Evolutionary conservation across 1,140 invertebrate genomes (phyloP), one percentile per base, ranked within the genome.

Genomic region (Ceratina calcarata): DNA sequence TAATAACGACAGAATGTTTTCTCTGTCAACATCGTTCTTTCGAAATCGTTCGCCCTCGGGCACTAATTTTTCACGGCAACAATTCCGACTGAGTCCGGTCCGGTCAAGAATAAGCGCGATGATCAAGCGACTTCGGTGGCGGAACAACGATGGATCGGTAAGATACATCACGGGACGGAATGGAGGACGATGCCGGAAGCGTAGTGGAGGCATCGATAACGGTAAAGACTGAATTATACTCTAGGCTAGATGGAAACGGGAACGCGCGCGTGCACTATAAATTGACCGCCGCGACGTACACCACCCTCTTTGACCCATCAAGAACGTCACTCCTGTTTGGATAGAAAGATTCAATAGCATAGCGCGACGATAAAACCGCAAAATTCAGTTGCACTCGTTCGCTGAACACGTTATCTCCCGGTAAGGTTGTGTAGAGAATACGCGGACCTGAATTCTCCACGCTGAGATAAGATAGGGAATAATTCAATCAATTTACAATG

Each of bases 211-310:
- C 66, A 67, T 83, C 70, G 82, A 79, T 84, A 83, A 67, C 81
- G 53, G 60, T 80, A 69, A 83, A 74, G 60, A 69, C 49, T 55
- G 66, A 72, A 84, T 83, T 84, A 84, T 84, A 69, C 60, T 49
- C 60, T 49, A 22, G 22, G 49, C 22, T 61, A 65, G 70, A 84
- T 69, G 58, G 51, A 66, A 75, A 83, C 57, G 82, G 76, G 68
- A 81, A 83, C 27, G 27, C 79, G 80, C 77, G 64, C 51, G 82
- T 66, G 68, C 78, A 73, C 74, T 75, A 81, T 83, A 78, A 83
- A 74, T 83, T 75, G 69, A 49, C 49, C 67, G 45, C 18, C 57
- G 24, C 70, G 53, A 71, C 70, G 58, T 67, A 80, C 27, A 32
- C 27, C 57, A 75, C 80, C 58, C 45, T 16, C 66, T 53, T 71